A percentile compares a stretch with the other conserved stretches of the same genome.
Evolutionary conservation across 2,113 vertebrate genomes (phyloP).

Genomic region (Hemiprocne comata): DNA sequence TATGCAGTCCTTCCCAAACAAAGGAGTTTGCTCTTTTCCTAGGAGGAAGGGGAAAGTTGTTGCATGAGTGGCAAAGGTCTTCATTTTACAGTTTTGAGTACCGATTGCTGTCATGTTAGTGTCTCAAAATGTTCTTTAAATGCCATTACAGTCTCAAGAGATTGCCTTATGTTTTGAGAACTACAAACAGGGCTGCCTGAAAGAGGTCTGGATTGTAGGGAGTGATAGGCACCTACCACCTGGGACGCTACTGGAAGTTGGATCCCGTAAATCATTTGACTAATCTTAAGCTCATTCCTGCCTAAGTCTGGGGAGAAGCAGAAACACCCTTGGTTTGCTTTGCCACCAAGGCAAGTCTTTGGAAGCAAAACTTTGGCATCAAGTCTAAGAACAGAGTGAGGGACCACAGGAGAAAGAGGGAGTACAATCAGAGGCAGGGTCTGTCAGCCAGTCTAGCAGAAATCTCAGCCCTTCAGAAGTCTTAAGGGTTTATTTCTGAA

Average conservation of each 20-base stretch:
- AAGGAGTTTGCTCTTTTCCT: not conserved
- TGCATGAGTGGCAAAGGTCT: not conserved
- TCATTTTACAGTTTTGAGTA: not conserved
- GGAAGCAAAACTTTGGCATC: no score
- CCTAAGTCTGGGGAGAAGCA: not conserved
- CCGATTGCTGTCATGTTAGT: not conserved
- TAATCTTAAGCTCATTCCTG: not conserved
- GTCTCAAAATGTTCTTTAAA: not conserved
- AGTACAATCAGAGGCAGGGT: not conserved
- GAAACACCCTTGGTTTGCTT: not conserved
- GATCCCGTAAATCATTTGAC: not conserved
- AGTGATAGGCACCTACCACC: fast-evolving
- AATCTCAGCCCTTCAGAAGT: not conserved
- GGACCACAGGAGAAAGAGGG: not conserved
- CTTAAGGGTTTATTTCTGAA: not conserved
- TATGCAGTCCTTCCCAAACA: not conserved
- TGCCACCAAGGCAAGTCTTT: not conserved
- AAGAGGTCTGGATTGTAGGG: not conserved
- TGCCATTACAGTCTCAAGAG: not conserved
- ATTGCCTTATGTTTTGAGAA: not conserved
- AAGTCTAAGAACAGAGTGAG: not conserved
- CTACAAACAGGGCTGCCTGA: not conserved
- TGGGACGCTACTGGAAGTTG: not conserved
- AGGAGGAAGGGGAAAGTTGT: not conserved
- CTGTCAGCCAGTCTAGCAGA: not conserved